Base-by-base conservation (phyloP, 2,888 invertebrate species). In the Mycogona germanica region DNA sequence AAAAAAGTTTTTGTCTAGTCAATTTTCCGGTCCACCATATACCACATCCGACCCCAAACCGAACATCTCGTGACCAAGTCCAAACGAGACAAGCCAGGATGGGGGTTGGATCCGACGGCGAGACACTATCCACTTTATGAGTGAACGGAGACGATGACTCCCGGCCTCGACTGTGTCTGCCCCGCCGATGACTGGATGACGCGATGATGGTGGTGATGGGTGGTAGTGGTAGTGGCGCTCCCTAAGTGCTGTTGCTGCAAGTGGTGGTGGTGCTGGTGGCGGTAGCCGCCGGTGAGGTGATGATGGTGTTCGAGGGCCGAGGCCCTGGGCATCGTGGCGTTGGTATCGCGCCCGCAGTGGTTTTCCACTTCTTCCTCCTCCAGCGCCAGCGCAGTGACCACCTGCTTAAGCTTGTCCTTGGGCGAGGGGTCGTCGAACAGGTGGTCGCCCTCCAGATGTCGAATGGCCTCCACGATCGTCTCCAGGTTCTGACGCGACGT, bases 401-500 rank as follows among this genome's bases (percentile, higher is more conserved):
- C 30, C 38, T 28, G 19, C 38, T 53, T 38, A 26, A 32, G 29
- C 32, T 37, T 40, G n/a, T 29, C 25, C 29, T 28, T 40, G 2
- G 58, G 53, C 29, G 45, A 40, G 9, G 60, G 58, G 19, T 68
- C 68, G 64, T 89, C 89, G 72, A 93, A 92, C 67, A 92, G 74
- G 70, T 91, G 89, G 69, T 93, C 95, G 38, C 96, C 96, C 70
- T 98, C 97, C 61, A 98, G 74, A 69, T 97, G 96, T 37, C 95
- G 82, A 66, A 98, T 97, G 53, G 98, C 98, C 71, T 97, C 96
- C 37, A 97, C 93, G 62, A 98, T 96, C 14, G 96, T 96, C 72
- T 97, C 95, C 64, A 98, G 76, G 71, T 95, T 96, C 70, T 93
- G 91, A 53, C 92, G 81, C 59, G 91, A 89, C 50, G 86, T 86